phyloP scores from a whole-genome alignment of 2,888 invertebrate genomes.

The Caenorhabditis sp. region DNA sequence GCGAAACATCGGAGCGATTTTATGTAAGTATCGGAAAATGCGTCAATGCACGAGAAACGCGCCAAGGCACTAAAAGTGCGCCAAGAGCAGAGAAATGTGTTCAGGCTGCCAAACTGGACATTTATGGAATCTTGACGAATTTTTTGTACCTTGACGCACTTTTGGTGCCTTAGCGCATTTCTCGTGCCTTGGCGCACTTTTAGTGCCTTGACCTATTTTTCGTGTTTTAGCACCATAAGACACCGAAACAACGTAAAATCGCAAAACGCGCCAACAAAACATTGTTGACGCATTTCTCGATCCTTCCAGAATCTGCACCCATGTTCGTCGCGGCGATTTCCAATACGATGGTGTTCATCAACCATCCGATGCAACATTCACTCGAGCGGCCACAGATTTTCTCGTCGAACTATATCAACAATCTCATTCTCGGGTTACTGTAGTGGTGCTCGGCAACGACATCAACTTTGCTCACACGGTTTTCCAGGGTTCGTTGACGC shows the following conservation, averaged over 20 bases:
- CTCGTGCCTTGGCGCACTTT: too few species aligned
- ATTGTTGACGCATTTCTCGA: conserved; percentile 14
- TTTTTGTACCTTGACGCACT: too few species aligned
- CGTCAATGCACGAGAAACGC: neutral
- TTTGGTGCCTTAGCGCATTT: too few species aligned
- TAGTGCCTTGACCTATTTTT: too few species aligned
- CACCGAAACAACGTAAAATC: too few species aligned
- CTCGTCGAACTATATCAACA: conserved; percentile 54
- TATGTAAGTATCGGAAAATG: conserved; percentile 27
- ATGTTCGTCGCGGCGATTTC: conserved; percentile 69
- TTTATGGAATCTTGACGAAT: too few species aligned
- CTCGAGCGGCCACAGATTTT: conserved; percentile 58
- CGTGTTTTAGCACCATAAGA: too few species aligned
- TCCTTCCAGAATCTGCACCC: conserved; percentile 67
- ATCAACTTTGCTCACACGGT: conserved; percentile 59
- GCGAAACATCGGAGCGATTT: conserved; percentile 34
- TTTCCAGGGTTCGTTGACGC: conserved; percentile 49
- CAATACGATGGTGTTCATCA: conserved; percentile 63
- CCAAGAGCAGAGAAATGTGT: neutral
- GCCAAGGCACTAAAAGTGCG: conserved; percentile 19
- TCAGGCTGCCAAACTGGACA: neutral
- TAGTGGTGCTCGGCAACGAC: conserved; percentile 66
- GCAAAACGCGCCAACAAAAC: too few species aligned
- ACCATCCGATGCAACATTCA: conserved; percentile 64
- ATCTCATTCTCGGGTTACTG: conserved; percentile 38